phyloP scores from a whole-genome alignment of 53 echinoderm and acorn worm species.

The Arbacia lixula region DNA sequence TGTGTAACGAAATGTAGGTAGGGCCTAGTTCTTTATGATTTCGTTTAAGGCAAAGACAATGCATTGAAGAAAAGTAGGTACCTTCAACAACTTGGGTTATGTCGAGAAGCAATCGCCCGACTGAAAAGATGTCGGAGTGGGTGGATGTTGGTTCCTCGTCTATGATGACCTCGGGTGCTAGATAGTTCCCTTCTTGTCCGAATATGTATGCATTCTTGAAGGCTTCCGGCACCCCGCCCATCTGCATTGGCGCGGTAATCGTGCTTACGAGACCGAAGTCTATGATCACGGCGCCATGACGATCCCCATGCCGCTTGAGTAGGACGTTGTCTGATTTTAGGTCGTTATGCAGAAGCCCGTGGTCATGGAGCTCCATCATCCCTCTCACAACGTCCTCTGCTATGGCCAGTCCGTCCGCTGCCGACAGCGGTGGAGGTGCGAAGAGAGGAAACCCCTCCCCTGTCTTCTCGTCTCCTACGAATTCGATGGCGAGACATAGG shows the following conservation, averaged over 20 bases:
- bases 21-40: no score
- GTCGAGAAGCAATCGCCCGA: not conserved
- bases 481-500: constrained; percentile 6
- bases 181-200: constrained; percentile 1
- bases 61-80: no score
- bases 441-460: not conserved
- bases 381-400: constrained; percentile 20
- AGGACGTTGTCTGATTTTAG: constrained; percentile 18
- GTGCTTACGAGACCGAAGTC: not conserved
- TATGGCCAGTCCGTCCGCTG: not conserved
- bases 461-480: not conserved
- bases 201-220: not conserved
- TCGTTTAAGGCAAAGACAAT: no score
- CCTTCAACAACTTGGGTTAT: constrained; percentile 2
- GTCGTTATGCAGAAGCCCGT: constrained; percentile 22
- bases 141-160: not conserved
- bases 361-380: constrained; percentile 16
- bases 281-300: constrained; percentile 11
- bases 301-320: not conserved
- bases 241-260: not conserved
- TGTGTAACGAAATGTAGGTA: no score
- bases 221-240: not conserved
- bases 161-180: not conserved
- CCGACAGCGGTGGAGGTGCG: not conserved
- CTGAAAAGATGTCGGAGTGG: constrained; percentile 5